Base-by-base conservation (phyloP, 2,888 invertebrate genomes). In the Scotopteryx bipunctaria region DNA sequence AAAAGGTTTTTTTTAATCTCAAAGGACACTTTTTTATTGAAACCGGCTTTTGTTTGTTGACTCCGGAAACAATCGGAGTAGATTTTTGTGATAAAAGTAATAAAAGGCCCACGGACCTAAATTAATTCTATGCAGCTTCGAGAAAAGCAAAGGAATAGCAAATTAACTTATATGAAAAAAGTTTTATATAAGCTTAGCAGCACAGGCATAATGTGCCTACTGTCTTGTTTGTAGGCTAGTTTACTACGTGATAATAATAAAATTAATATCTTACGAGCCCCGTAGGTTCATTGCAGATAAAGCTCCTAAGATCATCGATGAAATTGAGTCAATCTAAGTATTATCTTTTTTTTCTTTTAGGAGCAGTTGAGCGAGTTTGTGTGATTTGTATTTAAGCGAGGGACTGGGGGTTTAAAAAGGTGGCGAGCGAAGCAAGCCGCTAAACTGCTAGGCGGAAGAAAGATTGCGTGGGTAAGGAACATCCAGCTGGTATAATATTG, bases 131-230 rank as follows among this genome's bases (percentile, higher is more conserved):
- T 32, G 32, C 32, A 35, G 35, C 44, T 40, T 14, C 31, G n/a
- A n/a, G n/a, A n/a, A n/a, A 27, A 35, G 29, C 15, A 25, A 50
- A 40, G 37, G 19, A 27, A 23, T 33, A 15, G n/a, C 19, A 38
- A 5, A 13, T 33, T 33, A 17, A 25, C 29, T 16, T 11, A 36
- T 51, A 51, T 45, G 38, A 45, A 36, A 16, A 46, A 52, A 52
- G 36, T 52, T 52, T 46, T 36, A 37, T 36, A 51, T 14, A 19
- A 44, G 6, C 19, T 27, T n/a, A 5, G 27, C 14, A 25, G 5
- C n/a, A 27, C 9, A 4, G 27, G 11, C 27, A 27, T 11, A 19
- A 2, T 19, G n/a, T n/a, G n/a, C n/a, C 9, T 27, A 3, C 11
- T 11, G 11, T 27, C 27, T 11, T 11, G 27, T 11, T 27, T 25